A percentile compares a stretch with the other conserved stretches of the same genome.
Evolutionary conservation across 1,140 invertebrate genomes (phyloP).

Genomic region (Cotesia glomerata): DNA sequence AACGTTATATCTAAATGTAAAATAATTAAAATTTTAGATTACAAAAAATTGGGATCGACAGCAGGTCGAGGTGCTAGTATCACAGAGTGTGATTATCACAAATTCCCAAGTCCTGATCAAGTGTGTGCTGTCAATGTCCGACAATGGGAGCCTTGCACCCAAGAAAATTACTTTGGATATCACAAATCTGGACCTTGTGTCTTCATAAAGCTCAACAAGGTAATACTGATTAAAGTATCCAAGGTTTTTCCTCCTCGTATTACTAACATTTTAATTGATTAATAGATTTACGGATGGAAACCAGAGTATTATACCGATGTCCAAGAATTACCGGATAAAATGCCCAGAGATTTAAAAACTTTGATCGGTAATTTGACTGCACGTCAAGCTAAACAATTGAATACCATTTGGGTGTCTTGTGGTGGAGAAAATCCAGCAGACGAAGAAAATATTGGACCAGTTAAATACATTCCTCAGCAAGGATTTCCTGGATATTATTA

Average conservation of each 20-base stretch:
- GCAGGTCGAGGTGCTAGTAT: conserved; percentile 66
- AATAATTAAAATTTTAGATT: conserved; percentile 56
- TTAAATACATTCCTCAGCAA: conserved; percentile 70
- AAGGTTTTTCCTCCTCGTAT: conserved; percentile 39
- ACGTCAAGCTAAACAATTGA: conserved; percentile 64
- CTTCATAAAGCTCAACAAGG: conserved; percentile 85
- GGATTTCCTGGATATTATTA: conserved; percentile 86
- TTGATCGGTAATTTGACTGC: conserved; percentile 66
- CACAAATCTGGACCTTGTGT: conserved; percentile 79
- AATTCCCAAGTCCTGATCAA: conserved; percentile 61
- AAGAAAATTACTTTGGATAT: conserved; percentile 78
- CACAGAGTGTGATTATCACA: conserved; percentile 66
- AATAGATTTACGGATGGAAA: conserved; percentile 77
- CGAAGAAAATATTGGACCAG: conserved; percentile 83
- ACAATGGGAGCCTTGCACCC: conserved; percentile 72
- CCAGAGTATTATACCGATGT: conserved; percentile 75
- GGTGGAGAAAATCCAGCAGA: conserved; percentile 90
- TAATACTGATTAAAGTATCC: conserved; percentile 43
- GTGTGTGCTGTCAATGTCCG: conserved; percentile 71
- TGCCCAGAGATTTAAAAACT: conserved; percentile 56
- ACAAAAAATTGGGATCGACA: conserved; percentile 65
- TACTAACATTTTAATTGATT: too few species aligned
- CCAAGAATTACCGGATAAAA: conserved; percentile 64
- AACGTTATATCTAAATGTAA: background rate
- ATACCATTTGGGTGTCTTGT: conserved; percentile 87